A percentile compares a stretch with the other conserved stretches of the same genome.
Conservation (phyloP, 2,113 vertebrate genomes). For the Paramormyrops kingsleyae region DNA sequence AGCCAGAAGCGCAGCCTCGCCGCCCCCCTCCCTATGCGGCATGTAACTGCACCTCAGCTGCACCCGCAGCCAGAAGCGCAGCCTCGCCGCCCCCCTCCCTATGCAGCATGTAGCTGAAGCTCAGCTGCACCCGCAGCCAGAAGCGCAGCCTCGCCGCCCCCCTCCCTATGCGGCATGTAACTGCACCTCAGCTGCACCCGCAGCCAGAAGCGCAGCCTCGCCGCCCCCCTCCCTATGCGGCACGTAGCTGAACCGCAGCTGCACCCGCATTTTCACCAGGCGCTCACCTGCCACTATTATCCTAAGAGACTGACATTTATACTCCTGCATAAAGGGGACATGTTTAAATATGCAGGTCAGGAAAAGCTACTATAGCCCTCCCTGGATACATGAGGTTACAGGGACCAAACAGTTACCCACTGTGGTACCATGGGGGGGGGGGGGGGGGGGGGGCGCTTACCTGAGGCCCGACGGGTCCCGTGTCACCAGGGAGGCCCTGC, state of each 20-base stretch:
- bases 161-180: too few relatives aligned
- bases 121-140: not conserved
- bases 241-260: too few relatives aligned
- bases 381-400: not conserved
- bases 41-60: not conserved
- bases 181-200: too few relatives aligned
- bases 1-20: not conserved
- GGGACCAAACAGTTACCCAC: not conserved
- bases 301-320: not conserved
- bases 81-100: too few relatives aligned
- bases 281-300: not conserved
- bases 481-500: conserved; percentile 32
- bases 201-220: not conserved
- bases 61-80: too few relatives aligned
- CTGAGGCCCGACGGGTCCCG: conserved; percentile 34
- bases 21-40: not conserved
- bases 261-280: not conserved
- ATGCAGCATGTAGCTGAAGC: too few relatives aligned
- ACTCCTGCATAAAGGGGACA: not conserved
- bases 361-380: not conserved
- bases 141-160: not conserved
- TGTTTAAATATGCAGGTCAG: not conserved
- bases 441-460: conserved; percentile 9
- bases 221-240: too few relatives aligned
- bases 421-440: not conserved